Percentiles rank a stretch among this genome's conserved stretches.
These are phyloP conservation scores for Heliconius charithonia DNA, from an alignment of 2,888 invertebrate species.

Conservation along the genomic window DNA sequence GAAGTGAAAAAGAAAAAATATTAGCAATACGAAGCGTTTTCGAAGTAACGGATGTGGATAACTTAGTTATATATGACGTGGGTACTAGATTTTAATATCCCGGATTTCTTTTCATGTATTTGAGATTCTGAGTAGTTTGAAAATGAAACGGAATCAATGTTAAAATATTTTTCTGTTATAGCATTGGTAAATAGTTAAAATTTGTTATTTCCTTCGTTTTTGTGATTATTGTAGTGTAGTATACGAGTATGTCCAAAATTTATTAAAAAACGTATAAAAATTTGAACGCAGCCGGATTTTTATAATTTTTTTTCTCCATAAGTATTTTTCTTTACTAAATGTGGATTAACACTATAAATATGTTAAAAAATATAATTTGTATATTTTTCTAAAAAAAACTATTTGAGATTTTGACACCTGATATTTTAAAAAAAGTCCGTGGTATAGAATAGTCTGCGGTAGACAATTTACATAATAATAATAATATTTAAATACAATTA, in stretches of 20 bases:
- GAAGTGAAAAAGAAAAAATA: constrained; percentile 47
- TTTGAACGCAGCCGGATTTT: too few relatives aligned
- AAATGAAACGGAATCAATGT: not conserved
- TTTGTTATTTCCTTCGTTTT: not conserved
- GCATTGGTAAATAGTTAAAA: not conserved
- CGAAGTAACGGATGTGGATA: constrained; percentile 55
- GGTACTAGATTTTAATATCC: constrained; percentile 33
- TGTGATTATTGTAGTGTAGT: not conserved
- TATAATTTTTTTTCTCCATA: too few relatives aligned
- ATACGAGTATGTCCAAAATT: not conserved
- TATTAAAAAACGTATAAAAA: too few relatives aligned
- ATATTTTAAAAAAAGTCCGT: too few relatives aligned
- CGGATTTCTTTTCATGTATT: constrained; percentile 16
- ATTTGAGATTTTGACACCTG: too few relatives aligned
- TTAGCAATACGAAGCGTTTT: constrained; percentile 45
- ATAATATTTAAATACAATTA: too few relatives aligned
- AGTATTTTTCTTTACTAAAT: too few relatives aligned
- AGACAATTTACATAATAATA: too few relatives aligned
- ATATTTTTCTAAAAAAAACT: too few relatives aligned
- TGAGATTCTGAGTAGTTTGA: constrained; percentile 9
- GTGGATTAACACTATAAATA: too few relatives aligned
- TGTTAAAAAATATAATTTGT: too few relatives aligned
- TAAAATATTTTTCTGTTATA: not conserved
- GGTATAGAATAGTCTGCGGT: too few relatives aligned
- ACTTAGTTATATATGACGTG: constrained; percentile 39